Base-by-base conservation (phyloP, 2,113 vertebrate genomes). In the Bubo blakistoni region DNA sequence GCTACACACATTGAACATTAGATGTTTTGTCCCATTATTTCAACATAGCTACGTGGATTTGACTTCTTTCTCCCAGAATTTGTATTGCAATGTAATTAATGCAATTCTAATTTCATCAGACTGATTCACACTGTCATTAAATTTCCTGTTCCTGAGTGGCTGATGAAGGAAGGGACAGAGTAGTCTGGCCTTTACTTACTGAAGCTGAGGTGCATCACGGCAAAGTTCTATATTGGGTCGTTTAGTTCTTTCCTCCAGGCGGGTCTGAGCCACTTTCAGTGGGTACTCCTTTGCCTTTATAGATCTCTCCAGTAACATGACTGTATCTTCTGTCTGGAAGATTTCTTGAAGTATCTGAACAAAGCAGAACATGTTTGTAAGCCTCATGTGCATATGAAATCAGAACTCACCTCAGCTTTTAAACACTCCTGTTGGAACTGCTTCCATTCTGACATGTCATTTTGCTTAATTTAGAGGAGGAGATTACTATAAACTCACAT, bases 241-340 rank as follows among this genome's bases (percentile, higher is more conserved):
- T 84, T 91, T 72, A 24, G 81, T 97, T 57, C 97, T 97, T 78
- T 92, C 97, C 74, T 97, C 90, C 71, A 98, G 93, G 25, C 95
- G 77, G 2, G 97, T 98, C 83, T 98, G 97, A 1, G 97, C 97
- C 86, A 98, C 94, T 90, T 97, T 98, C 93, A 98, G 92, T 0
- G 98, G 97, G 46, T 91, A 92, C 47, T 98, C 97, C 93, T 98
- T 98, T 58, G 97, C 96, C 92, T 89, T 62, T 54, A 98, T 98
- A 73, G 98, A 96, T 59, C 91, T 96, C 77, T 98, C 97, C 82
- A 98, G 85, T 62, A 97, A 91, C 94, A 80, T 49, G 47, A 98
- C 96, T 32, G 96, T 98, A 49, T 97, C 97, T 96, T 98, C 97
- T 6, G 97, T 98, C 97, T 98, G 98, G 70, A 98, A 97, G 93